Evolutionary conservation across 2,888 invertebrate species (phyloP).

Genomic region (Leucoptera coffeella): DNA sequence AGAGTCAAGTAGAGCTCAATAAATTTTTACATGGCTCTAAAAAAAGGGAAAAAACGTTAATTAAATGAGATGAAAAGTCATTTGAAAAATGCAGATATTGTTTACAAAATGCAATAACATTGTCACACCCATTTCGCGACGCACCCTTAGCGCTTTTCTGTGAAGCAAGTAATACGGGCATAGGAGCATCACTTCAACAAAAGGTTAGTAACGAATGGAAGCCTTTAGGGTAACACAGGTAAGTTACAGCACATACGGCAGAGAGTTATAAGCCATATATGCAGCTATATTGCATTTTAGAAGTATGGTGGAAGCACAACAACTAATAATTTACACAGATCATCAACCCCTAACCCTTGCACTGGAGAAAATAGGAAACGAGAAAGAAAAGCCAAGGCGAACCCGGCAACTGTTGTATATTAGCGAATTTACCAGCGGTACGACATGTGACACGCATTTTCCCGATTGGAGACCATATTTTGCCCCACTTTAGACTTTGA

Average conservation of each 20-base stretch:
- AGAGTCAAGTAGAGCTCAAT: constrained; percentile 11
- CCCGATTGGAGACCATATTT: constrained; percentile 1
- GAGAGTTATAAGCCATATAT: constrained; percentile 13
- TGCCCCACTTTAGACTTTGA: constrained; percentile 1
- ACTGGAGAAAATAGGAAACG: constrained; percentile 7
- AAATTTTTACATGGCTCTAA: constrained; percentile 4
- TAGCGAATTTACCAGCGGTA: constrained; percentile 6
- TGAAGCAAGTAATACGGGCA: constrained; percentile 12
- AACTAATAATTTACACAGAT: constrained; percentile 8
- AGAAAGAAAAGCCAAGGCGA: constrained; percentile 6
- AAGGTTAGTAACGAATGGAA: constrained; percentile 5
- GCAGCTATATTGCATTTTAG: constrained; percentile 10
- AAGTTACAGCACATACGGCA: constrained; percentile 14
- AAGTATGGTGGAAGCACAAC: constrained; percentile 13
- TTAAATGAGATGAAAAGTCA: constrained; percentile 7
- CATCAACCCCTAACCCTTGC: constrained; percentile 10
- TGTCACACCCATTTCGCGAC: constrained; percentile 9
- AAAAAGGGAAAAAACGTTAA: constrained; percentile 4
- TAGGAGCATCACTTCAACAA: constrained; percentile 14
- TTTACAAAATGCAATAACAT: too few species aligned
- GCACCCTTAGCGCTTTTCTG: constrained; percentile 9
- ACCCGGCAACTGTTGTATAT: constrained; percentile 7
- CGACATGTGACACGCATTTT: constrained; percentile 3
- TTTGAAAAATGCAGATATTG: constrained; percentile 5
- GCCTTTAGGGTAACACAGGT: constrained; percentile 13